Evolutionary conservation across 2,888 invertebrate genomes (phyloP), one percentile per base, ranked within the genome.

Genomic region (Standfussiana lucernea): DNA sequence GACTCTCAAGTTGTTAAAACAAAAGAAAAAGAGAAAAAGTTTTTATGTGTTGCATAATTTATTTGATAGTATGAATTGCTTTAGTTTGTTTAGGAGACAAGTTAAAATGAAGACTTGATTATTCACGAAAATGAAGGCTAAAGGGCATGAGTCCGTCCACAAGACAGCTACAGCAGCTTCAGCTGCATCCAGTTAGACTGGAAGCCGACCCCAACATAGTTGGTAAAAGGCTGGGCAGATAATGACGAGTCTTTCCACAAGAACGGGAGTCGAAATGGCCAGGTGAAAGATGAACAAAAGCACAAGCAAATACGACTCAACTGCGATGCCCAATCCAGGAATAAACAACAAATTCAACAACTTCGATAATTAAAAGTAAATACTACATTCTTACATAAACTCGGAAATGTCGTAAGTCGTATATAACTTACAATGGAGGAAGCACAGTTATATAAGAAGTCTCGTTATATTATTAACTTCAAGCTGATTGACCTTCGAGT

Each of bases 401-500:
- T 28, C 24, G 5, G 37, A 53, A 70, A 75, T 50, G 32, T 11
- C 37, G 61, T 32, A 45, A 64, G 10, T 35, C 37, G 37, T 76
- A 59, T 56, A 66, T 47, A 59, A 70, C n/a, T 67, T 61, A 75
- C 13, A 50, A 5, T 21, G 35, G 53, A 71, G 40, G 50, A 71
- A 73, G 35, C 37, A 61, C 62, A 47, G 64, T 64, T 71, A 67
- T 32, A 59, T 69, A 72, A 72, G 66, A 74, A 74, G 24, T 50
- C 40, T 70, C 59, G 50, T 47, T 70, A 75, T 82, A 74, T 87
- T n/a, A n/a, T n/a, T n/a, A n/a, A n/a, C 61, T 75, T 61, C 10
- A 53, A 62, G 74, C 83, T 70, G 68, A 78, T 85, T 89, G 76
- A 72, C 69, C 69, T 80, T 80, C 88, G 40, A 80, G 86, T 86